Evolutionary conservation across 2,888 invertebrate species (phyloP).

Genomic region (Andrena marginata): DNA sequence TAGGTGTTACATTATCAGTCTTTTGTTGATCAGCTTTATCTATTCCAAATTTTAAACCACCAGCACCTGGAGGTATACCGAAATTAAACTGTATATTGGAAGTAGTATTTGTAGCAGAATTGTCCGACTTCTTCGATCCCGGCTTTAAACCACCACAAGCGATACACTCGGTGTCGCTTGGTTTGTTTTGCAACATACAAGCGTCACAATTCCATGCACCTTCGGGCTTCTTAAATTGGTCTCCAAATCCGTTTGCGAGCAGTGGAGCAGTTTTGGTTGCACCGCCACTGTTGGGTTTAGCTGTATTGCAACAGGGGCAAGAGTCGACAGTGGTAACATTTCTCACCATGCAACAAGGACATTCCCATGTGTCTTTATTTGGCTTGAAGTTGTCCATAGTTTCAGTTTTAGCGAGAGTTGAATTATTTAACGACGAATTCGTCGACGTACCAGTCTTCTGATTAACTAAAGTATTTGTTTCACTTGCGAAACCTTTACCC

Average conservation of each 20-base stretch:
- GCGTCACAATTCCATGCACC: slow-evolving; percentile 87
- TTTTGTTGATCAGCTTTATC: slow-evolving; percentile 81
- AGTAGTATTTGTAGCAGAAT: slow-evolving; percentile 21
- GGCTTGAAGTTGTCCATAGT: slow-evolving; percentile 83
- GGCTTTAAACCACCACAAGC: slow-evolving; percentile 87
- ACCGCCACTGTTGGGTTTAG: slow-evolving; percentile 78
- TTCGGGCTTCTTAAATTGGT: slow-evolving; percentile 73
- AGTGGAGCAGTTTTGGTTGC: slow-evolving; percentile 20
- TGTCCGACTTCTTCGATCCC: slow-evolving; percentile 68
- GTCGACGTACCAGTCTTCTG: slow-evolving; percentile 19
- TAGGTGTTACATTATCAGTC: slow-evolving; percentile 57
- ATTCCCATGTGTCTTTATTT: slow-evolving; percentile 88
- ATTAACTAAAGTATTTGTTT: background rate
- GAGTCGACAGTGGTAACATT: slow-evolving; percentile 85
- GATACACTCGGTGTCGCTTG: slow-evolving; percentile 85
- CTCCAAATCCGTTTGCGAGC: slow-evolving; percentile 70
- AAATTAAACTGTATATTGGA: slow-evolving; percentile 75
- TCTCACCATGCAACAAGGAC: slow-evolving; percentile 88
- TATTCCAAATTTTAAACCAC: slow-evolving; percentile 86
- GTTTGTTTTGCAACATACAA: slow-evolving; percentile 87
- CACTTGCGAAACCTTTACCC: background rate
- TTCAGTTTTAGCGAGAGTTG: slow-evolving; percentile 19
- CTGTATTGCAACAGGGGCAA: slow-evolving; percentile 87
- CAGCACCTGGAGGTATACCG: slow-evolving; percentile 72
- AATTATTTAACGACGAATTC: slow-evolving; percentile 5